phyloP scores from a whole-genome alignment of 2,113 vertebrate genomes.

The Sylvia atricapilla region DNA sequence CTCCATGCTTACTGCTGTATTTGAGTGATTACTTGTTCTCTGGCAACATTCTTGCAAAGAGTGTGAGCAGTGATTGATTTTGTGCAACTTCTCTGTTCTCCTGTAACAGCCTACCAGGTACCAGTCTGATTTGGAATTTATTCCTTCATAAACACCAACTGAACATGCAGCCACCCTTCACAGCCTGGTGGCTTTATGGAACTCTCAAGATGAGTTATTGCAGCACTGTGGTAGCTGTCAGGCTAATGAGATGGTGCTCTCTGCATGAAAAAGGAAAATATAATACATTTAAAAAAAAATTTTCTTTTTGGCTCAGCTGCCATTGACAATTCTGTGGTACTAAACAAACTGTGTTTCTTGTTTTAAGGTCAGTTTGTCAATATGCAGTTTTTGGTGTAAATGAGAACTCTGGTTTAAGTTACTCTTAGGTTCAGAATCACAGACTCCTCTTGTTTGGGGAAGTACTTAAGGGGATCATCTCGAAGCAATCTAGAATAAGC shows the following conservation, averaged over 20 bases:
- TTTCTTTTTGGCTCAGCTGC: background rate
- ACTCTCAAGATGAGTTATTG: background rate
- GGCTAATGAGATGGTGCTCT: background rate
- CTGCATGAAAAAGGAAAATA: background rate
- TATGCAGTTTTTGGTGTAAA: background rate
- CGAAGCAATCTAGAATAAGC: background rate
- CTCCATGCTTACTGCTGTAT: background rate
- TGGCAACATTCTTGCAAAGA: background rate
- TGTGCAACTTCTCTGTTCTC: background rate
- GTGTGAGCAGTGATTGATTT: background rate
- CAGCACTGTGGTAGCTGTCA: background rate
- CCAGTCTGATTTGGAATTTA: background rate
- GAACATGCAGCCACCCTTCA: background rate
- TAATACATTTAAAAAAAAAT: background rate
- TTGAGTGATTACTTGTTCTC: background rate
- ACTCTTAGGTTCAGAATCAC: background rate
- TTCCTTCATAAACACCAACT: background rate
- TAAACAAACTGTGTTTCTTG: background rate
- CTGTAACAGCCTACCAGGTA: background rate
- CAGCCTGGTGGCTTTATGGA: background rate
- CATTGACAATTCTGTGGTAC: background rate
- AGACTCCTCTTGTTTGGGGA: background rate
- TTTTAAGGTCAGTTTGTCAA: background rate
- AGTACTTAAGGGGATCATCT: background rate
- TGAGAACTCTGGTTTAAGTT: background rate